Evolutionary conservation across 2,888 invertebrate genomes (phyloP).

Genomic region (Gerris lacustris): DNA sequence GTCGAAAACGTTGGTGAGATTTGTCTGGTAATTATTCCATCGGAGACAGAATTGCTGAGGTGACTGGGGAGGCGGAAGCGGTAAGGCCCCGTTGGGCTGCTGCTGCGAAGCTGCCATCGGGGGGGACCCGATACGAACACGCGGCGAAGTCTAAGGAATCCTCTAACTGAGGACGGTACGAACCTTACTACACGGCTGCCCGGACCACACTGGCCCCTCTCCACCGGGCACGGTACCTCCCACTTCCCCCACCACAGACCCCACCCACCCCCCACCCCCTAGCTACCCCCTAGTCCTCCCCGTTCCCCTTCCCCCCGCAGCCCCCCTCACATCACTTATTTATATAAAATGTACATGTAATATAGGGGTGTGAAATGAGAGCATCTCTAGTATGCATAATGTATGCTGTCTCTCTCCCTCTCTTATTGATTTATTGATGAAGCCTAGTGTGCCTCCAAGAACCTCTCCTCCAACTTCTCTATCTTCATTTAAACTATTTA

Average conservation of each 20-base stretch:
- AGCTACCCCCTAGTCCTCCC: slow-evolving; percentile 19
- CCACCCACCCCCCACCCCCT: slow-evolving; percentile 19
- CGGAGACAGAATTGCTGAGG: slow-evolving; percentile 81
- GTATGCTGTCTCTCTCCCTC: slow-evolving; percentile 26
- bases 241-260: slow-evolving; percentile 16
- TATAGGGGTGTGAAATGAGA: slow-evolving; percentile 35
- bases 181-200: slow-evolving; percentile 12
- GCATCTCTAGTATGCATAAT: slow-evolving; percentile 33
- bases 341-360: slow-evolving; percentile 36
- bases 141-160: not conserved
- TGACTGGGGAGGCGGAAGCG: slow-evolving; percentile 27
- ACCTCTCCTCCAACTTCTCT: slow-evolving; percentile 11
- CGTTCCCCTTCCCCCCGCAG: slow-evolving; percentile 19
- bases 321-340: slow-evolving; percentile 31
- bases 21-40: slow-evolving; percentile 88
- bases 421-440: slow-evolving; percentile 34
- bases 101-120: slow-evolving; percentile 6
- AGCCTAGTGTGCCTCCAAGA: slow-evolving; percentile 29
- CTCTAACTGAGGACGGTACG: not conserved
- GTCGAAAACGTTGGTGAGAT: slow-evolving; percentile 77
- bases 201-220: slow-evolving; percentile 24
- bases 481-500: slow-evolving; percentile 21
- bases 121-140: slow-evolving; percentile 11
- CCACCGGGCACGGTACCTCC: slow-evolving; percentile 25
- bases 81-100: slow-evolving; percentile 10